These are phyloP conservation scores for Carollia perspicillata DNA, from an alignment of 2,113 vertebrate species.

Conservation along the genomic window DNA sequence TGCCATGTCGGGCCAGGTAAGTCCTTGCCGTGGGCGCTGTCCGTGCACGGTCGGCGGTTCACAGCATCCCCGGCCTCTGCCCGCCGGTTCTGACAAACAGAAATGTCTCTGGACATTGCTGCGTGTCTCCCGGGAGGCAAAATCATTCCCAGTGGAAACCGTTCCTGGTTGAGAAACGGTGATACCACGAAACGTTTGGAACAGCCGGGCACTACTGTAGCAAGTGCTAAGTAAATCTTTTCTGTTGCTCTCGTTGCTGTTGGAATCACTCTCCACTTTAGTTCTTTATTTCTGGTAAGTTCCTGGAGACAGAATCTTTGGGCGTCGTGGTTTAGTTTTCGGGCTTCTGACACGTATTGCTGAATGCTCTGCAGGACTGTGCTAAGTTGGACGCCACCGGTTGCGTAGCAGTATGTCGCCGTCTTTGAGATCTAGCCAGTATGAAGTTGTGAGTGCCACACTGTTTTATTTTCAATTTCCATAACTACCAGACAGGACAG, in stretches of 20 bases:
- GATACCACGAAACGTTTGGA: background rate
- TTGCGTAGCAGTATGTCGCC: background rate
- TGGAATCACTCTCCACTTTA: background rate
- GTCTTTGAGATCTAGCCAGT: background rate
- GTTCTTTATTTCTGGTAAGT: background rate
- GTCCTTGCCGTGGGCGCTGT: background rate
- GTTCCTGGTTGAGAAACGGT: background rate
- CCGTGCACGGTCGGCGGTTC: background rate
- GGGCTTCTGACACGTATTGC: background rate
- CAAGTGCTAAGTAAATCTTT: background rate
- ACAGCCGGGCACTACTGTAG: background rate
- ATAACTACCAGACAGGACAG: background rate
- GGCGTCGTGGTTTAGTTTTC: background rate
- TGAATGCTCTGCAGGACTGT: background rate
- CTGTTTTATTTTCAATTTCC: background rate
- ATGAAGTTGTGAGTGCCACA: background rate
- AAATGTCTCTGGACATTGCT: background rate
- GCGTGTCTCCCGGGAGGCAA: background rate
- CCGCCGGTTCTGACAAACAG: background rate
- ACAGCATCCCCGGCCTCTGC: background rate
- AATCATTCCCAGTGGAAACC: background rate
- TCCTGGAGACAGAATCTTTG: background rate
- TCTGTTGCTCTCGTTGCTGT: background rate
- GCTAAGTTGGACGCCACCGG: background rate
- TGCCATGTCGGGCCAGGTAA: background rate